Evolutionary conservation across 2,888 invertebrate species (phyloP), one percentile per base, ranked within the genome.

Genomic region (Ctena decussata): DNA sequence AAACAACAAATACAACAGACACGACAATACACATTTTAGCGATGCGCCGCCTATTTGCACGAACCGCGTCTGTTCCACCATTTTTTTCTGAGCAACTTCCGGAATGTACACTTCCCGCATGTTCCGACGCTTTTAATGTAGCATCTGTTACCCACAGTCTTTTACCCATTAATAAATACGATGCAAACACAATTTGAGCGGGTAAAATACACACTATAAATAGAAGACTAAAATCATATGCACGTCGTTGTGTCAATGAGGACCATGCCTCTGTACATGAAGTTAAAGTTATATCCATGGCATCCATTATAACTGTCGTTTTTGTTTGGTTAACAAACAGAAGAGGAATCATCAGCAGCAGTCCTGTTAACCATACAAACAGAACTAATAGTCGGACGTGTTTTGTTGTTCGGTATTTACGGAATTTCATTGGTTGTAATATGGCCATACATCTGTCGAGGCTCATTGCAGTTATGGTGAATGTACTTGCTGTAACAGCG

Each of bases 381-480:
- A 96, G 95, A n/a, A 98, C 97, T 49, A 96, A 95, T 93, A 96
- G 96, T 93, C 97, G 92, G 0, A 97, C 97, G 11, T 97, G 97
- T 24, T 97, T 97, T 46, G 97, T 96, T 78, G 97, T 97, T 77
- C 97, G 97, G 94, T 97, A 97, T 94, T 97, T 97, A 46, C 97
- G 97, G 89, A 97, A 97, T 0, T 97, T 97, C 86, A 98, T 97
- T 0, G 98, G 97, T 94, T 97, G 97, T 39, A 97, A 97, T 93
- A 98, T 98, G 77, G 98, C 98, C 30, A 95, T 85, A 87, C 94
- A 95, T 74, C 98, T 96, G 96, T 98, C 98, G 81, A 98, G 96
- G 8, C 97, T 97, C 97, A 98, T 98, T 0, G 97, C 97, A 0
- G 97, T 97, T 92, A 98, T 97, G 0, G 98, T 98, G 95, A 98